Evolutionary conservation across 2,888 invertebrate species (phyloP).

Genomic region (Oeneis ivallda): DNA sequence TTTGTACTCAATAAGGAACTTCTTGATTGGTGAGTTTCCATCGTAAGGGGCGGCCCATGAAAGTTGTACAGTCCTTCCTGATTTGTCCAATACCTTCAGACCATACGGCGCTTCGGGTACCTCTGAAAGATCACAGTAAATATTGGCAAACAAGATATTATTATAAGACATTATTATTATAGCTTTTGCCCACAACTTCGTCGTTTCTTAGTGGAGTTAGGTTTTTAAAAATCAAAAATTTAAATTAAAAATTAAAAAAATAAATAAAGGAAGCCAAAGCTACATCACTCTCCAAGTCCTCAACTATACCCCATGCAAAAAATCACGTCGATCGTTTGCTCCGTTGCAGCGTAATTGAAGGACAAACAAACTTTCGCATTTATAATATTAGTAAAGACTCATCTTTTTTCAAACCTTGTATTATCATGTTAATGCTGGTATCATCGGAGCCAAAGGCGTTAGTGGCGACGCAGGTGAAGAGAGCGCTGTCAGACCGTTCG

Average conservation of each 20-base stretch:
- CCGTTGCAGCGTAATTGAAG: no score
- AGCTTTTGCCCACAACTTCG: no score
- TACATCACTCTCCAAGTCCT: no score
- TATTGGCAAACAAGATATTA: neutral
- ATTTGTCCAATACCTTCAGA: conserved; percentile 93
- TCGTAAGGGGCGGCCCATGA: conserved; percentile 97
- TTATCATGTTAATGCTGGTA: conserved; percentile 96
- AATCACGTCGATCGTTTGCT: no score
- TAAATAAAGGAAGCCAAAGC: no score
- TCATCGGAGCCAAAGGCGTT: conserved; percentile 97
- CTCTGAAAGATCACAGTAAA: conserved; percentile 76
- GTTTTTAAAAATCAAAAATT: no score
- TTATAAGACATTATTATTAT: no score
- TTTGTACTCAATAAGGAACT: conserved; percentile 95
- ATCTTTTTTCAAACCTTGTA: conserved; percentile 88
- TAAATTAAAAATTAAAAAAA: no score
- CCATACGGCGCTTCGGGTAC: conserved; percentile 95
- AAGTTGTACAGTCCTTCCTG: conserved; percentile 93
- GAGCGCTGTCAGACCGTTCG: conserved; percentile 92
- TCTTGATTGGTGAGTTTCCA: conserved; percentile 93
- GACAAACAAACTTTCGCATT: no score
- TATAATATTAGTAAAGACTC: no score
- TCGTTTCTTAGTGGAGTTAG: no score
- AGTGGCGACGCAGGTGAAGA: conserved; percentile 95
- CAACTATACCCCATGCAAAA: no score